These are phyloP conservation scores for Sinohyriopsis cumingii DNA, from an alignment of 2,888 invertebrate species.

Conservation along the genomic window DNA sequence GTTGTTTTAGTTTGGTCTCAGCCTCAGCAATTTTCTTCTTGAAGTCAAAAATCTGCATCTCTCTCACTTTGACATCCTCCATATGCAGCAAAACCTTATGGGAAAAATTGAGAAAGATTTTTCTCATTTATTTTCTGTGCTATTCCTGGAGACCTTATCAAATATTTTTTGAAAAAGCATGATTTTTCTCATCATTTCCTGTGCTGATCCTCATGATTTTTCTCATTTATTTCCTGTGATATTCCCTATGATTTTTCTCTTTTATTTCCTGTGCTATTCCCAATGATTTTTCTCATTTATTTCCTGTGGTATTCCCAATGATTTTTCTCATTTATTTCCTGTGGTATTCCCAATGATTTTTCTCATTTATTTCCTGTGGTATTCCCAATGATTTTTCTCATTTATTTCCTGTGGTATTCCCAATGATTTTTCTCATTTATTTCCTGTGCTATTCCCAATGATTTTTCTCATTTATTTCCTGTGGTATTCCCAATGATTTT, in stretches of 20 bases:
- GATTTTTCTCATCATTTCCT: not conserved
- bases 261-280: no score
- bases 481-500: not conserved
- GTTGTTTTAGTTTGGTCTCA: constrained; percentile 77
- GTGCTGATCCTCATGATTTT: not conserved
- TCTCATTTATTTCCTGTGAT: no score
- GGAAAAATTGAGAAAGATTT: constrained; percentile 22
- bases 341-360: no score
- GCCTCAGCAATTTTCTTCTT: constrained; percentile 81
- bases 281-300: no score
- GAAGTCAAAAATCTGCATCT: constrained; percentile 79
- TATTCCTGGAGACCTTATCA: not conserved
- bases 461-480: constrained; percentile 29
- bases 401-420: no score
- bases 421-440: no score
- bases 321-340: no score
- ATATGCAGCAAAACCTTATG: constrained; percentile 68
- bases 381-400: no score
- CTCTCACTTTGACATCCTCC: constrained; percentile 71
- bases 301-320: no score
- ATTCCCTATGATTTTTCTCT: no score
- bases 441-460: constrained; percentile 31
- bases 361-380: no score
- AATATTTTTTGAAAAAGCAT: not conserved
- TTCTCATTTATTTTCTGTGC: constrained; percentile 29